A percentile compares a stretch with the other conserved stretches of the same genome.
These are phyloP conservation scores for Cichladusa arquata DNA, from an alignment of 2,113 vertebrate genomes.

Conservation along the genomic window DNA sequence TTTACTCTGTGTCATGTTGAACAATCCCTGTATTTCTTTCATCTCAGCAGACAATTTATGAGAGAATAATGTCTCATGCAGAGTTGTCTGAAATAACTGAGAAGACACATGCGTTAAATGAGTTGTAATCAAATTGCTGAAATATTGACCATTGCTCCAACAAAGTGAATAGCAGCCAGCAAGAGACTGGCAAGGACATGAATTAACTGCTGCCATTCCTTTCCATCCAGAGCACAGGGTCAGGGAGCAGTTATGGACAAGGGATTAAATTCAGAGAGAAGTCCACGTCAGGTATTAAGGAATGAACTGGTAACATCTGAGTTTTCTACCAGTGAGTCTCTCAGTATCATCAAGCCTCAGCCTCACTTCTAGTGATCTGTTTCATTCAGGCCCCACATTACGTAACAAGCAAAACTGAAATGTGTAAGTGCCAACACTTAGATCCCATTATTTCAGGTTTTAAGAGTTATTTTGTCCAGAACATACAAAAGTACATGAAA, in stretches of 20 bases:
- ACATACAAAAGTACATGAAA: neutral
- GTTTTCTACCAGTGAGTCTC: neutral
- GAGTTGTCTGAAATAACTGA: neutral
- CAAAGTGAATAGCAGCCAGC: neutral
- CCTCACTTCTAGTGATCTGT: neutral
- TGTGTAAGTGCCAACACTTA: accelerated
- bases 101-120: neutral
- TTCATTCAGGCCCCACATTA: neutral
- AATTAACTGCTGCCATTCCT: neutral
- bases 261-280: neutral
- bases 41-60: neutral
- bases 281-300: neutral
- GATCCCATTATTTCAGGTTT: neutral
- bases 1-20: neutral
- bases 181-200: neutral
- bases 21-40: neutral
- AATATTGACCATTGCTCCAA: neutral
- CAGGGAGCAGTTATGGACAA: neutral
- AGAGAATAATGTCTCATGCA: neutral
- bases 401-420: neutral
- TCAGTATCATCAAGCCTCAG: neutral
- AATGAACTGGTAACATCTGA: neutral
- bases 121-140: neutral
- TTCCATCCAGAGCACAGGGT: neutral
- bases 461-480: neutral